Base-by-base conservation (phyloP, 2,113 vertebrate species). In the Chroicocephalus ridibundus region DNA sequence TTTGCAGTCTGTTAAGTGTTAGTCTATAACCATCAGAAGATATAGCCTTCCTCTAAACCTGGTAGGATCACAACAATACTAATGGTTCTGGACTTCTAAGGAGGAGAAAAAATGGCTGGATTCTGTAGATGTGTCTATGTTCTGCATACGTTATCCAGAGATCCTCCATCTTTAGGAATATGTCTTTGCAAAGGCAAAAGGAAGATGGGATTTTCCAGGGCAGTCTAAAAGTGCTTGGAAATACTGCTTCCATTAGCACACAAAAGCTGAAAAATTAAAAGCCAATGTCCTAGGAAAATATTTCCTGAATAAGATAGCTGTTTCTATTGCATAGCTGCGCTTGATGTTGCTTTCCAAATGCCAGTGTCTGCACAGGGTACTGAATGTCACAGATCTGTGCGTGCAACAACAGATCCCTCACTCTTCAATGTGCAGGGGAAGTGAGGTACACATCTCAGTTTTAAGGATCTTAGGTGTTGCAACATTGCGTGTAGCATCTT, bases 71-170 rank as follows among this genome's bases (percentile, higher is more conserved):
- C 9, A 83, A 25, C 13, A 81, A 10, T 55, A 32, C 9, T 36
- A 46, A 76, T n/a, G 15, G 13, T 62, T 62, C 3, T 5, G 51
- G 16, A 71, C 46, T 36, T 66, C 6, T 17, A 20, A 51, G 32
- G 32, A 21, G 5, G 6, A 5, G 0, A 20, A 36, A 82, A 86
- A 62, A 60, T 2, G n/a, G 0, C 31, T 66, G 15, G 16, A 66
- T 85, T 72, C 34, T 85, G 26, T n/a, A 78, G 42, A 62, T 20
- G 13, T 72, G 13, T 31, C n/a, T 14, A 52, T 40, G 74, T 82
- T 78, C 31, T 51, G 19, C 13, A 32, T 2, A 1, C 6, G 5
- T 66, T 90, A 17, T 34, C 20, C n/a, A 60, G 47, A 81, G 8
- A 69, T 3, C 2, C 8, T 81, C 21, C 42, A 8, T 32, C 19